A percentile compares a stretch with the other conserved stretches of the same genome.
phyloP scores from a whole-genome alignment of 2,113 vertebrate genomes.

The Ardeotis arabs region DNA sequence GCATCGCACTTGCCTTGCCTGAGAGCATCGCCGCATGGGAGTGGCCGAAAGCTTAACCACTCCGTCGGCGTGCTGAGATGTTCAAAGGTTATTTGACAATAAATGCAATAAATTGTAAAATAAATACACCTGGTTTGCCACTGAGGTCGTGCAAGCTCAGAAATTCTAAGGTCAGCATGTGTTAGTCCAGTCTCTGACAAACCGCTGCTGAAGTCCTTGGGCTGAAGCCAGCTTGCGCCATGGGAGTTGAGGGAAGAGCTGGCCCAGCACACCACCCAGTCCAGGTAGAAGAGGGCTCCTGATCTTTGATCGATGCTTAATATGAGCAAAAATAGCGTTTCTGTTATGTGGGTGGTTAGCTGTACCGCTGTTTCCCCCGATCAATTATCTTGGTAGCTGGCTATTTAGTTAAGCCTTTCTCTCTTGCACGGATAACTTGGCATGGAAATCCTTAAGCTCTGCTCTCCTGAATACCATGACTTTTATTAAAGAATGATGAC shows the following conservation, averaged over 20 bases:
- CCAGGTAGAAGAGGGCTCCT: neutral
- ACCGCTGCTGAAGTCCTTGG: neutral
- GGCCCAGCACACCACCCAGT: neutral
- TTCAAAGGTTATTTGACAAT: slow-evolving; percentile 18
- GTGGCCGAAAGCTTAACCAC: accelerated
- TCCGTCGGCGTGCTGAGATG: neutral
- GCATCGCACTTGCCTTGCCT: accelerated
- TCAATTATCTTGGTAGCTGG: neutral
- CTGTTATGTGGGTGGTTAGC: neutral
- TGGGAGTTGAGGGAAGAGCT: neutral
- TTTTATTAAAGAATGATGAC: slow-evolving; percentile 38
- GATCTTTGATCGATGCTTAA: neutral
- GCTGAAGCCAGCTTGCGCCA: neutral
- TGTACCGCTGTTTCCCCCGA: neutral
- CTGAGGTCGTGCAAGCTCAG: neutral
- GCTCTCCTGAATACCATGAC: neutral
- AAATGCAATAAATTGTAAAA: neutral
- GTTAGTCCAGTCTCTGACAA: neutral
- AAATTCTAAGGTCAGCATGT: slow-evolving; percentile 28
- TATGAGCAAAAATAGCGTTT: neutral
- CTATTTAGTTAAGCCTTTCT: neutral
- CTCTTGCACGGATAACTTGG: neutral
- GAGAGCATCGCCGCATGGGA: accelerated
- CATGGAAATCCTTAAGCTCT: neutral
- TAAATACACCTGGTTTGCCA: neutral